Base-by-base conservation (phyloP, 2,113 vertebrate species). In the Rhinopomastus cyanomelas region DNA sequence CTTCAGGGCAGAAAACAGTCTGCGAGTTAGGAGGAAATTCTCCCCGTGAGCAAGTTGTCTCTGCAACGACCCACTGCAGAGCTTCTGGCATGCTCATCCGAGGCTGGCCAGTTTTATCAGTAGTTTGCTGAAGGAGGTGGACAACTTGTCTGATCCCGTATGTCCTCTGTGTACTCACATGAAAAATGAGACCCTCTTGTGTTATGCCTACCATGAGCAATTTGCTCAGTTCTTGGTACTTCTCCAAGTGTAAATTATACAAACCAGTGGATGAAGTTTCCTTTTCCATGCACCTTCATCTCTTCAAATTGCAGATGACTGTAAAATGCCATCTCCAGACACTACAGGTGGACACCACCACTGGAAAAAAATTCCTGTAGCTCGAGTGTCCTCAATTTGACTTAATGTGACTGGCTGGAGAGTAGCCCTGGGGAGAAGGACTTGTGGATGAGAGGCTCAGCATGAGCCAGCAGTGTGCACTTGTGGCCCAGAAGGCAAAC, bases 211-310 rank as follows among this genome's bases (percentile, higher is more conserved):
- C 78, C 30, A 59, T 51, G 67, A 87, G 42, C 36, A 65, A 39
- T 84, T 88, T 84, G 78, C 30, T 78, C 69, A 29, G 20, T n/a
- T 78, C 85, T 92, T 87, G 64, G 57, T 68, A 71, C 55, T 81
- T 88, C 67, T 94, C 87, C 77, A 92, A 88, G 90, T 32, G 62
- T 79, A 81, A 88, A 90, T 90, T 56, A 67, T 85, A 72, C n/a
- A 49, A 90, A 56, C 4, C 26, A 2, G 19, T 69, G 64, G 32
- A 49, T 62, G 74, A 59, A 9, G 17, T 85, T 92, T 92, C 32
- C n/a, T 88, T 77, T 57, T 73, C 56, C 37, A 6, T 36, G 46
- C 25, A 42, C 20, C 32, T 67, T 79, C n/a, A 23, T 10, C 26
- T 78, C 37, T 72, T 84, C 22, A 26, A 59, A 21, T 48, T 61